These are phyloP conservation scores for Semotilus atromaculatus DNA, from an alignment of 2,797 vertebrate species.

Conservation along the genomic window DNA sequence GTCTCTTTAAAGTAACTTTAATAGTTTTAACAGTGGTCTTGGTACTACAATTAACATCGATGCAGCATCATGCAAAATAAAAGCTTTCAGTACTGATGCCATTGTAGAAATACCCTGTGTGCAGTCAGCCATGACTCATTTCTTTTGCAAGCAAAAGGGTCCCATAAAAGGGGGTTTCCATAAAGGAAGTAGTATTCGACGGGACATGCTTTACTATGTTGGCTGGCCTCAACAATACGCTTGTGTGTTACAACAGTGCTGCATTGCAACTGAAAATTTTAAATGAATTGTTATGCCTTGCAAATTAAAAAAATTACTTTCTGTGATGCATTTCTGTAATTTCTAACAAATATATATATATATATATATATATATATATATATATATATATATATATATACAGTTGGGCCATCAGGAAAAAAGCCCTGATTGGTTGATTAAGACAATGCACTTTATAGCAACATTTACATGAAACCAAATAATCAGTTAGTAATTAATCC, in stretches of 20 bases:
- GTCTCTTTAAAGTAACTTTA: background rate
- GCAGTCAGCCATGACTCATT: conserved; percentile 5
- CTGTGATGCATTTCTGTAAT: background rate
- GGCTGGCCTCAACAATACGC: background rate
- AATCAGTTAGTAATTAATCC: background rate
- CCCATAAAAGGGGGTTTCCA: background rate
- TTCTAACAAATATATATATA: background rate
- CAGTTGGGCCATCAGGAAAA: background rate
- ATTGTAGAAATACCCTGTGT: background rate
- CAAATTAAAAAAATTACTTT: background rate
- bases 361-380: too few relatives aligned
- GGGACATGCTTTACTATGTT: background rate
- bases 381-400: too few relatives aligned
- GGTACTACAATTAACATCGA: background rate
- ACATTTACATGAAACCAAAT: background rate
- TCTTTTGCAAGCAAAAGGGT: background rate
- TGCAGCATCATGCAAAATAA: background rate
- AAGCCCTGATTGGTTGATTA: background rate
- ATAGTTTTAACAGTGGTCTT: background rate
- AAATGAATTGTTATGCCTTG: background rate
- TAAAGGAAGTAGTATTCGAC: background rate
- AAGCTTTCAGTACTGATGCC: background rate
- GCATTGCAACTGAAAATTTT: background rate
- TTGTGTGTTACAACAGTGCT: background rate
- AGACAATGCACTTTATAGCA: background rate